Percentiles rank a stretch among this genome's conserved stretches.
phyloP scores from a whole-genome alignment of 2,113 vertebrate genomes.

The Chloebia gouldiae region DNA sequence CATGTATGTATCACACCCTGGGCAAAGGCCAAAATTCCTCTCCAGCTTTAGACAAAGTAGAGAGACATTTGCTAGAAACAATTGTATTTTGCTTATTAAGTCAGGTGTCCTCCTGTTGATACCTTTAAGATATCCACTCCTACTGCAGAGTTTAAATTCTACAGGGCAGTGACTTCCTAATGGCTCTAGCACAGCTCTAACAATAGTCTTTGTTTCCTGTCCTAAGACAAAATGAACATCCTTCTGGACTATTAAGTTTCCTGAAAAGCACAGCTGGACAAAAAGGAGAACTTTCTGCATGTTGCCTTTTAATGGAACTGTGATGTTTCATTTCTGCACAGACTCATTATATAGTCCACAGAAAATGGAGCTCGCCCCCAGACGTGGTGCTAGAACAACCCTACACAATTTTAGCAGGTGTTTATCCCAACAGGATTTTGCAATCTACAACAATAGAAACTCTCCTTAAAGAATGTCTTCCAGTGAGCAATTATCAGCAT shows the following conservation, averaged over 20 bases:
- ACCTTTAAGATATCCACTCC: not conserved
- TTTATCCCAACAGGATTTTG: not conserved
- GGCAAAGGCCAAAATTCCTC: not conserved
- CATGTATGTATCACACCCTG: rapidly evolving
- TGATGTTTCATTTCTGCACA: not conserved
- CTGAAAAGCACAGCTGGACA: not conserved
- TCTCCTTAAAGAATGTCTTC: not conserved
- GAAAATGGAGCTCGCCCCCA: not conserved
- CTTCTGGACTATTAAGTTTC: not conserved
- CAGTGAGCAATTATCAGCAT: not conserved
- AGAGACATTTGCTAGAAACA: not conserved
- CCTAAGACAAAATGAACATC: not conserved
- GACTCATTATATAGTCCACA: rapidly evolving
- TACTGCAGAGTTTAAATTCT: not conserved
- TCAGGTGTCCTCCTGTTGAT: not conserved
- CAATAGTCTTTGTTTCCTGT: not conserved
- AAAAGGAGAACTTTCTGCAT: not conserved
- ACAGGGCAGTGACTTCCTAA: not conserved
- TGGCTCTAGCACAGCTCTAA: not conserved
- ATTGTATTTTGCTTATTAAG: not conserved
- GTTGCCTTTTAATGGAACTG: not conserved
- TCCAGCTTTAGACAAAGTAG: not conserved
- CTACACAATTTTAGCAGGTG: not conserved
- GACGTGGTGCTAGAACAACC: not conserved
- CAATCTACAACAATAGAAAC: not conserved